Evolutionary conservation across 2,888 invertebrate genomes (phyloP).

Genomic region (Phytoseiulus persimilis): DNA sequence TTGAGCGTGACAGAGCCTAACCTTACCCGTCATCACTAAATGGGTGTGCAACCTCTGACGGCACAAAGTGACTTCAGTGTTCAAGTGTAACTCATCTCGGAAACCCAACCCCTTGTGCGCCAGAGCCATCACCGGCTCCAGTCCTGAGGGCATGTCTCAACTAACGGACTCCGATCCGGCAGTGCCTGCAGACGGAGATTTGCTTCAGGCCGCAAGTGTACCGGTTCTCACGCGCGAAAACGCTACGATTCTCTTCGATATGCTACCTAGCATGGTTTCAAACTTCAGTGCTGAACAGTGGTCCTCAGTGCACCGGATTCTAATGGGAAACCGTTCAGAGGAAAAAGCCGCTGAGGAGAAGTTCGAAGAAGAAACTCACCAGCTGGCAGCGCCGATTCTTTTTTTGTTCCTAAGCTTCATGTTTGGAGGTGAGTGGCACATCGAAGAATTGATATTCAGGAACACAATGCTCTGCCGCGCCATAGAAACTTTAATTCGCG

Average conservation of each 20-base stretch:
- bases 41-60: not conserved
- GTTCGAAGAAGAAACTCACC: constrained; percentile 34
- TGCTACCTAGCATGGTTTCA: constrained; percentile 12
- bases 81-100: not conserved
- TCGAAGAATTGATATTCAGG: not conserved
- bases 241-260: not conserved
- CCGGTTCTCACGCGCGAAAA: not conserved
- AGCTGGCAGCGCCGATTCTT: constrained; percentile 22
- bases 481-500: no score
- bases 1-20: not conserved
- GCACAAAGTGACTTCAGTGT: not conserved
- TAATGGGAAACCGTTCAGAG: constrained; percentile 26
- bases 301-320: constrained; percentile 26
- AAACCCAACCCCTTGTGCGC: not conserved
- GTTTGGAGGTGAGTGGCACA: constrained; percentile 30
- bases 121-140: not conserved
- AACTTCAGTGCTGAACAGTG: constrained; percentile 32
- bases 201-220: not conserved
- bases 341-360: constrained; percentile 27
- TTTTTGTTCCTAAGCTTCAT: constrained; percentile 35
- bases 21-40: not conserved
- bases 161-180: not conserved
- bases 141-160: not conserved
- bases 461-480: no score
- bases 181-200: not conserved